A percentile compares a stretch with the other conserved stretches of the same genome.
Conservation (phyloP, 1,140 invertebrate genomes). For the Zaprionus inermis region DNA sequence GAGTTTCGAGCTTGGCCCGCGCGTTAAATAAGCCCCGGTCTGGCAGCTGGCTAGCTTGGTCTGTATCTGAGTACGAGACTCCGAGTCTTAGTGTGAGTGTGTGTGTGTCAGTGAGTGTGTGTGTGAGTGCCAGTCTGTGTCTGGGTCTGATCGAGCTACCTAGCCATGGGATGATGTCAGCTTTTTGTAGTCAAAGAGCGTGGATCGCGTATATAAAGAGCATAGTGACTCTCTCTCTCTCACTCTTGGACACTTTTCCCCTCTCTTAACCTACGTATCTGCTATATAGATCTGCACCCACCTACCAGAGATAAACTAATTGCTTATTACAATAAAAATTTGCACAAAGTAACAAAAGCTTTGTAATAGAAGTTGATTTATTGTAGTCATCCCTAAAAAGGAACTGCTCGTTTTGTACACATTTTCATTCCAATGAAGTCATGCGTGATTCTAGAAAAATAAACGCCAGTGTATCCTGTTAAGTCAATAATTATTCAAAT, state of each 20-base stretch:
- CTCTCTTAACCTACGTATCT: slow-evolving; percentile 23
- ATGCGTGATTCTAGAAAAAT: slow-evolving; percentile 12
- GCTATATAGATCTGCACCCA: slow-evolving; percentile 42
- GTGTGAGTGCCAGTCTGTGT: neutral
- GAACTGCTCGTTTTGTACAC: slow-evolving; percentile 49
- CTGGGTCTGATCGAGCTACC: slow-evolving; percentile 23
- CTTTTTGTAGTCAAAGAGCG: slow-evolving; percentile 20
- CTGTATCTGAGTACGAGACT: slow-evolving; percentile 24
- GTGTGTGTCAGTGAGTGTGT: neutral
- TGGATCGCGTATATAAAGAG: slow-evolving; percentile 17
- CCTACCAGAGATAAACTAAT: slow-evolving; percentile 44
- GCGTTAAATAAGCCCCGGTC: slow-evolving; percentile 72
- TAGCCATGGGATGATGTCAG: slow-evolving; percentile 68
- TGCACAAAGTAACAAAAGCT: slow-evolving; percentile 32
- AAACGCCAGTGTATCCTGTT: slow-evolving; percentile 9
- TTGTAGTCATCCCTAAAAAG: slow-evolving; percentile 60
- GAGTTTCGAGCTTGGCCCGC: slow-evolving; percentile 66
- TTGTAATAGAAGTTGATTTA: slow-evolving; percentile 73
- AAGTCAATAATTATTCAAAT: neutral
- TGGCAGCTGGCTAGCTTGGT: slow-evolving; percentile 55
- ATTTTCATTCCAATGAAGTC: slow-evolving; percentile 32
- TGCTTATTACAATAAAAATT: slow-evolving; percentile 37
- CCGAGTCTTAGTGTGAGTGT: neutral
- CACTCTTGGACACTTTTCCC: slow-evolving; percentile 16
- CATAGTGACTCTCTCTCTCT: neutral